Conservation (phyloP, 2,113 vertebrate species). For the Egretta garzetta region DNA sequence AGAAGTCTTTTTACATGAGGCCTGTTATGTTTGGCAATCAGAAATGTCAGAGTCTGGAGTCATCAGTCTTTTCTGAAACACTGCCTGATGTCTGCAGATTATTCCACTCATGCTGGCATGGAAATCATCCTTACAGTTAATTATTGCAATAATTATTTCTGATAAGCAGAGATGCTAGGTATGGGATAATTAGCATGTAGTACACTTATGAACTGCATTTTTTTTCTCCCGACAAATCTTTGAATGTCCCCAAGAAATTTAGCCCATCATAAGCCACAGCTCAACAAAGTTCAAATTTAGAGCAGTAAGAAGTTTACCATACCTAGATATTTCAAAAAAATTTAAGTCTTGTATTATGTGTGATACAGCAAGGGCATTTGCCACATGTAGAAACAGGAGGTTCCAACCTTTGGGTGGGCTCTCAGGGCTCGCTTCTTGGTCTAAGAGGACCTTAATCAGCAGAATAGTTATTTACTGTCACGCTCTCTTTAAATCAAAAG, state of each 20-base stretch:
- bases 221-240: neutral
- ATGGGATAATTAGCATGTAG: accelerated
- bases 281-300: neutral
- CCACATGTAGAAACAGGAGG: neutral
- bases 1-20: neutral
- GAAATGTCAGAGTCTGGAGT: neutral
- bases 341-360: accelerated
- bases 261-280: neutral
- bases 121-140: neutral
- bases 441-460: neutral
- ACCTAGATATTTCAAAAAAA: neutral
- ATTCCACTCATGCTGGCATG: neutral
- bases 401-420: neutral
- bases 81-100: neutral
- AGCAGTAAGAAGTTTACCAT: neutral
- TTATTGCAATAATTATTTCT: neutral
- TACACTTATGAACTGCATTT: neutral
- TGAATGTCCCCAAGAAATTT: neutral
- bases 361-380: neutral
- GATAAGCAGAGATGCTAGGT: neutral
- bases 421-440: neutral
- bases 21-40: neutral
- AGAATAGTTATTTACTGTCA: neutral
- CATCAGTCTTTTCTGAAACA: neutral
- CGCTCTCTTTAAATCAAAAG: neutral